Base-by-base conservation (phyloP, 2,797 vertebrate species). In the Jordanella pulchra region DNA sequence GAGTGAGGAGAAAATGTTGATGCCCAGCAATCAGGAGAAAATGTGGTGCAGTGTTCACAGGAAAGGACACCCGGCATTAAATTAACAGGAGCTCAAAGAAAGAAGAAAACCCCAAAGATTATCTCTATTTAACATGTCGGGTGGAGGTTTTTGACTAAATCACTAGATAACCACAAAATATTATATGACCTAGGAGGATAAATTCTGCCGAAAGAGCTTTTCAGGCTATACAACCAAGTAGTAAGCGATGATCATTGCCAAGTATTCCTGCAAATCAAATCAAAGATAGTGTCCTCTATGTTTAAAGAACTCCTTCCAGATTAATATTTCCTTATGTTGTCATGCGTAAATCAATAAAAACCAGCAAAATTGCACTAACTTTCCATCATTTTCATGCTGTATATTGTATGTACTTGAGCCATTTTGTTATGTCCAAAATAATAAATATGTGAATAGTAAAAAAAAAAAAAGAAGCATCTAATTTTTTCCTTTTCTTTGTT, bases 371-470 rank as follows among this genome's bases (percentile, higher is more conserved):
- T 56, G 60, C 21, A 39, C 13, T 15, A 15, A 7, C 11, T 42
- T 42, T 42, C 39, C 21, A n/a, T 39, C 35, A 42, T 63, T 12
- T 7, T 42, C 60, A n/a, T 61, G 35, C 58, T 60, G 30, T 39
- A 39, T 61, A n/a, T 39, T 61, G 30, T 25, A 42, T 25, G 23
- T 63, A 63, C 35, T 25, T 63, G 60, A 63, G 60, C 60, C 60
- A 42, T 42, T 63, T 42, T 63, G 58, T 61, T 39, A 63, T 42
- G 35, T 61, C 21, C 32, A 61, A 61, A 61, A 23, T 5, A 61
- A n/a, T 11, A 39, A 39, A 21, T 61, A 10, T 61, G 21, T 63
- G 60, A 42, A 39, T 63, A 42, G 23, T n/a, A 42, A n/a, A 63
- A 42, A n/a, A 42, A 63, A 42, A 14, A 2, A 39, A 21, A 6